These are phyloP conservation scores for Anoplophora glabripennis DNA, from an alignment of 1,140 invertebrate species.

Conservation along the genomic window DNA sequence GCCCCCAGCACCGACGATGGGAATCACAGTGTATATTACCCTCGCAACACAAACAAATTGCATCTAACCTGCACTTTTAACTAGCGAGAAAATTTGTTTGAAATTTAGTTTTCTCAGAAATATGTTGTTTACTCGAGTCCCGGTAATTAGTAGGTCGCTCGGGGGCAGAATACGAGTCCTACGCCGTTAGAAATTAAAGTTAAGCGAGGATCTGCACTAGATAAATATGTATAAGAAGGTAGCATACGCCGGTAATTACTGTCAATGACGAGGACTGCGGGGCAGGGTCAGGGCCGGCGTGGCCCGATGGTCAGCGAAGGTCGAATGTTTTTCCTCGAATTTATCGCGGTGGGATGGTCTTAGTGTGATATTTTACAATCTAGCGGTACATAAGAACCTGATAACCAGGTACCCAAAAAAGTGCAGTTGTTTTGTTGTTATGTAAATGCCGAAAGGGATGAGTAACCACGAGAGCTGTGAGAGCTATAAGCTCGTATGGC, in stretches of 20 bases:
- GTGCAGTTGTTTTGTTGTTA: too few species aligned
- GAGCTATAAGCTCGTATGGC: too few species aligned
- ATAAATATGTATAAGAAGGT: slow-evolving; percentile 33
- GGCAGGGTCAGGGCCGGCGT: neutral
- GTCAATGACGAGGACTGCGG: neutral
- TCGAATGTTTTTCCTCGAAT: neutral
- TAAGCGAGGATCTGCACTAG: slow-evolving; percentile 18
- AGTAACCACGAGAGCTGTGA: too few species aligned
- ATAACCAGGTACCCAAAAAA: too few species aligned
- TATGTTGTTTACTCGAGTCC: slow-evolving; percentile 27
- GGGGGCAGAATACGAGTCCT: slow-evolving; percentile 19
- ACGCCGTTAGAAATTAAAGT: slow-evolving; percentile 30
- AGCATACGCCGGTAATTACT: slow-evolving; percentile 5
- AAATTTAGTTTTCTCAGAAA: slow-evolving; percentile 27
- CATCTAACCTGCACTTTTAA: slow-evolving; percentile 29
- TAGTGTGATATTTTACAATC: too few species aligned
- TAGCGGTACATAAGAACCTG: too few species aligned
- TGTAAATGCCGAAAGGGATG: too few species aligned
- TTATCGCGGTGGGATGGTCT: neutral
- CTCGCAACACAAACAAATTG: slow-evolving; percentile 29
- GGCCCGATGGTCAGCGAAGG: neutral
- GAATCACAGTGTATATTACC: slow-evolving; percentile 17
- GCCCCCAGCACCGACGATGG: slow-evolving; percentile 1
- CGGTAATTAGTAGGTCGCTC: slow-evolving; percentile 26
- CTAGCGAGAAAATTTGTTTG: slow-evolving; percentile 27